These are phyloP conservation scores for Anorthoa munda DNA, from an alignment of 2,888 invertebrate species.

Conservation along the genomic window DNA sequence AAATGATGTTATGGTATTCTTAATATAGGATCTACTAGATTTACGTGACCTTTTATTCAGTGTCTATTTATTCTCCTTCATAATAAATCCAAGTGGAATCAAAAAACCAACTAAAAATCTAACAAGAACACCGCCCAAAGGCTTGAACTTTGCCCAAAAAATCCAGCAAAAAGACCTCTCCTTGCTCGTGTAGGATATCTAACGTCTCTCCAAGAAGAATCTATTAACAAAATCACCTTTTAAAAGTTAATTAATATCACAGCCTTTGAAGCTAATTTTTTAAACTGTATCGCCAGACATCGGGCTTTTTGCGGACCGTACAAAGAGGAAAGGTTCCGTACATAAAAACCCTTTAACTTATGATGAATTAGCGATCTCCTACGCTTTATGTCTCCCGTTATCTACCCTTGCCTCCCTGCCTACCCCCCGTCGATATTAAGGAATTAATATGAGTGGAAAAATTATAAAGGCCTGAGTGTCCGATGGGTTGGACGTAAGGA, in stretches of 20 bases:
- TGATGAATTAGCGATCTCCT: slow-evolving; percentile 91
- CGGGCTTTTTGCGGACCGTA: slow-evolving; percentile 84
- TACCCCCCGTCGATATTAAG: slow-evolving; percentile 85
- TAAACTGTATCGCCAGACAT: slow-evolving; percentile 80
- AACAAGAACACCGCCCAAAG: neutral
- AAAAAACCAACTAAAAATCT: neutral
- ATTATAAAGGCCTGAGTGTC: slow-evolving; percentile 77
- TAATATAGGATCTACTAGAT: neutral
- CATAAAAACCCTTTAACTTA: slow-evolving; percentile 91
- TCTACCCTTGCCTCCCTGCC: slow-evolving; percentile 78
- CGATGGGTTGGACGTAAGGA: slow-evolving; percentile 44
- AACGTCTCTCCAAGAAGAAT: slow-evolving; percentile 42
- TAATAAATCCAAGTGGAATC: neutral
- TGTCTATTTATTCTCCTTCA: neutral
- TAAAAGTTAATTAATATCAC: slow-evolving; percentile 87
- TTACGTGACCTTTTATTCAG: neutral
- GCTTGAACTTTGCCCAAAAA: slow-evolving; percentile 17
- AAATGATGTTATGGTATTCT: neutral
- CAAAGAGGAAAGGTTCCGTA: slow-evolving; percentile 83
- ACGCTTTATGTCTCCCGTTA: slow-evolving; percentile 90
- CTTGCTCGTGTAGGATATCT: slow-evolving; percentile 18
- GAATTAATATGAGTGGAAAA: slow-evolving; percentile 89
- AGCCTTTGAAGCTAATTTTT: slow-evolving; percentile 83
- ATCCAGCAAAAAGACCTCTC: slow-evolving; percentile 4
- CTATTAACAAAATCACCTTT: slow-evolving; percentile 71